Evolutionary conservation across 2,888 invertebrate genomes (phyloP).

Genomic region (Gasteruption jaculator): DNA sequence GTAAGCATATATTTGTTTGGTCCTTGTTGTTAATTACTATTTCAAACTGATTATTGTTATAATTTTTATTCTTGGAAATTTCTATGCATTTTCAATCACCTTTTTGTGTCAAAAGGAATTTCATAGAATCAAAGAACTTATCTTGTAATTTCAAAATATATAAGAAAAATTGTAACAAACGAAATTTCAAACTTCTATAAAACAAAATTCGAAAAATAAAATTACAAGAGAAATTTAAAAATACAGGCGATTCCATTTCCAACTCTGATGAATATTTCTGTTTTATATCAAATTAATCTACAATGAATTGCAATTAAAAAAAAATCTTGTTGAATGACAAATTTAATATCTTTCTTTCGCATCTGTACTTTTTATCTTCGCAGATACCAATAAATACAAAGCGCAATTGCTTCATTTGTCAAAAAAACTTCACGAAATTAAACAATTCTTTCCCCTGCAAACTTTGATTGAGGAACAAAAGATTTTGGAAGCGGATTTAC

Average conservation of each 20-base stretch:
- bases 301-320: too few relatives aligned
- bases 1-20: constrained; percentile 24
- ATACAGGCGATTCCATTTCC: too few relatives aligned
- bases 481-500: constrained; percentile 31
- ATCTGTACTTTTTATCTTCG: constrained; percentile 7
- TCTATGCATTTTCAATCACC: too few relatives aligned
- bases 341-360: too few relatives aligned
- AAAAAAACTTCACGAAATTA: constrained; percentile 37
- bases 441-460: constrained; percentile 27
- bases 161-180: too few relatives aligned
- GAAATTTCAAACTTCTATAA: too few relatives aligned
- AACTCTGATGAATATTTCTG: too few relatives aligned
- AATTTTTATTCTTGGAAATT: not conserved
- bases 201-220: too few relatives aligned
- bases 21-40: not conserved
- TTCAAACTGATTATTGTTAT: not conserved
- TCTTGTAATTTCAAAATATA: not conserved
- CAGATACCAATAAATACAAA: constrained; percentile 38
- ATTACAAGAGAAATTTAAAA: too few relatives aligned
- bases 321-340: too few relatives aligned
- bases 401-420: constrained; percentile 35
- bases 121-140: not conserved
- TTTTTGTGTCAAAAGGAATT: too few relatives aligned
- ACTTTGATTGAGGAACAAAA: constrained; percentile 32
- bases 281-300: too few relatives aligned